Percentiles rank a stretch among this genome's conserved stretches.
Evolutionary conservation across 2,888 invertebrate genomes (phyloP).

Genomic region (Ferdinandea cuprea): DNA sequence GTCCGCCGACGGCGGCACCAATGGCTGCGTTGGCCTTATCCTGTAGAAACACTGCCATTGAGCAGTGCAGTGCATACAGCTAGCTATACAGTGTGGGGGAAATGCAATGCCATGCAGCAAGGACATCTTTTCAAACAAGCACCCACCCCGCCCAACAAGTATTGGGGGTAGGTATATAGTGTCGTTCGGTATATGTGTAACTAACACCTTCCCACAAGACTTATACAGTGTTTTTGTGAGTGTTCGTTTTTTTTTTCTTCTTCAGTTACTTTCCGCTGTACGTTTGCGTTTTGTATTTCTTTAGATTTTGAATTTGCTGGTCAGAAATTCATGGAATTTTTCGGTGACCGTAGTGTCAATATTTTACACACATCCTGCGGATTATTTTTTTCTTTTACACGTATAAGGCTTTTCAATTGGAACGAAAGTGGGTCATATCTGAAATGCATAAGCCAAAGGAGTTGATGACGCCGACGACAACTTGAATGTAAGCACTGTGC

Average conservation of each 20-base stretch:
- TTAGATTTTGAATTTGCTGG: slow-evolving; percentile 50
- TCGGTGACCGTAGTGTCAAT: slow-evolving; percentile 60
- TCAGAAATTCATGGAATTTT: slow-evolving; percentile 73
- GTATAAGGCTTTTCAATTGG: slow-evolving; percentile 31
- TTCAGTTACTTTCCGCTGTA: slow-evolving; percentile 63
- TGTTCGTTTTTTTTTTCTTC: slow-evolving; percentile 59
- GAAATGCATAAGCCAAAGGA: slow-evolving; percentile 1
- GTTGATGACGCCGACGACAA: too few species aligned
- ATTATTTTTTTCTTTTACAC: slow-evolving; percentile 1
- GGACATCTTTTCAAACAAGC: slow-evolving; percentile 59
- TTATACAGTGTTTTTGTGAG: too few species aligned
- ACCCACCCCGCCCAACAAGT: not conserved
- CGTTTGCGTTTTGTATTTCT: slow-evolving; percentile 47
- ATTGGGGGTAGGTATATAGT: not conserved
- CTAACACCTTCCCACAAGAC: slow-evolving; percentile 71
- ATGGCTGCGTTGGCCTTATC: slow-evolving; percentile 54
- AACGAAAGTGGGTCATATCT: slow-evolving; percentile 38
- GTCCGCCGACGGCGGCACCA: slow-evolving; percentile 66
- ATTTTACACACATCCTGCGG: too few species aligned
- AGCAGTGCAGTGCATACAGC: too few species aligned
- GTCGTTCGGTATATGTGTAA: slow-evolving; percentile 28
- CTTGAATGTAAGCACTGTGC: not conserved
- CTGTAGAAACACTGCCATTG: slow-evolving; percentile 40
- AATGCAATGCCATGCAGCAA: slow-evolving; percentile 65
- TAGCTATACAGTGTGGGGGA: slow-evolving; percentile 1